Conservation (phyloP, 2,888 invertebrate species). For the Trichopria drosophilae region DNA sequence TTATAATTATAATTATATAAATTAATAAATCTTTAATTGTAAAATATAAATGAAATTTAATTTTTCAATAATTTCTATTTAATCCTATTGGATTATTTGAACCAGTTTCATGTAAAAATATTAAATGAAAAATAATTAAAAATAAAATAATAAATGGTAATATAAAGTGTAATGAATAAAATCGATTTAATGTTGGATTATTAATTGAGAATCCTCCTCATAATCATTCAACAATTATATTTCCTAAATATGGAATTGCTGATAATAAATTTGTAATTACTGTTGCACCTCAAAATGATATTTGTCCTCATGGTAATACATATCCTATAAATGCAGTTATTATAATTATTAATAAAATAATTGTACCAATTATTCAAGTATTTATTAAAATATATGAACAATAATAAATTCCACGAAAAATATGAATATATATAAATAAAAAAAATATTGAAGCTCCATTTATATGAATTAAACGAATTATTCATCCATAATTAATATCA, state of each 20-base stretch:
- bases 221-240: constrained; percentile 68
- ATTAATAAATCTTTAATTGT: constrained; percentile 67
- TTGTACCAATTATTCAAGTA: constrained; percentile 69
- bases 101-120: constrained; percentile 70
- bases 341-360: constrained; percentile 71
- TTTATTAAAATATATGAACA: constrained; percentile 66
- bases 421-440: constrained; percentile 70
- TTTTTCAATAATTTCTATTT: constrained; percentile 70
- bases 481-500: constrained; percentile 71
- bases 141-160: constrained; percentile 70
- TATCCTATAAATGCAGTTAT: constrained; percentile 77
- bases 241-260: constrained; percentile 71
- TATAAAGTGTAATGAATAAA: constrained; percentile 75
- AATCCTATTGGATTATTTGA: constrained; percentile 70
- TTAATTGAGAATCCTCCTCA: constrained; percentile 78
- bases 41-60: constrained; percentile 71
- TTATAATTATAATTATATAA: constrained; percentile 63
- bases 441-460: constrained; percentile 76
- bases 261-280: constrained; percentile 78
- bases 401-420: constrained; percentile 69
- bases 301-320: constrained; percentile 78
- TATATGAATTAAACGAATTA: constrained; percentile 69
- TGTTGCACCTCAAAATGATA: constrained; percentile 79
- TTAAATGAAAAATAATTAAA: constrained; percentile 66
- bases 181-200: constrained; percentile 76